Conservation (phyloP, 2,113 vertebrate genomes). For the Pachypanchax playfairii region DNA sequence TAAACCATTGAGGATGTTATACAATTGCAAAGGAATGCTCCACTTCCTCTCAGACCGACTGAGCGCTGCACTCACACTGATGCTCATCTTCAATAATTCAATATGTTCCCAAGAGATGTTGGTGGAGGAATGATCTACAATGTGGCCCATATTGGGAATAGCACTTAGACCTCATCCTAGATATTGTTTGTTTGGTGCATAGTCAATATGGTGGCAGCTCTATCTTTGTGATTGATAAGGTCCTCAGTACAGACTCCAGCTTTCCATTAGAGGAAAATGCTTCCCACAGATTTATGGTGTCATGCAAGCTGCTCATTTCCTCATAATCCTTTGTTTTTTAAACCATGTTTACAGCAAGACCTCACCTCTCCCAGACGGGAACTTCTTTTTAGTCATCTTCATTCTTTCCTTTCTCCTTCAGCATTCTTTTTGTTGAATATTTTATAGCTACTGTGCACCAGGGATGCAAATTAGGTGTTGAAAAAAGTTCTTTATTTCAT, state of each 20-base stretch:
- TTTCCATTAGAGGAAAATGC: constrained; percentile 66
- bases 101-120: constrained; percentile 44
- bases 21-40: constrained; percentile 12
- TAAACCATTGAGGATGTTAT: constrained; percentile 36
- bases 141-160: constrained; percentile 55
- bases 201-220: constrained; percentile 71
- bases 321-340: constrained; percentile 62
- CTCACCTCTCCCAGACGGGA: constrained; percentile 7
- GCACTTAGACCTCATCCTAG: constrained; percentile 69
- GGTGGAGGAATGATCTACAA: constrained; percentile 56
- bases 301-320: constrained; percentile 60
- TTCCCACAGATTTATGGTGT: constrained; percentile 66
- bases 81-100: constrained; percentile 62
- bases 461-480: constrained; percentile 37
- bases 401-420: not conserved
- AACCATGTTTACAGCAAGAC: constrained; percentile 41
- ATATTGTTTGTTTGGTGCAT: constrained; percentile 73
- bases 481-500: constrained; percentile 47
- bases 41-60: constrained; percentile 1
- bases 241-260: constrained; percentile 19
- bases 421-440: constrained; percentile 27
- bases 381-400: constrained; percentile 11
- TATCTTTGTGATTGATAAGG: constrained; percentile 74
- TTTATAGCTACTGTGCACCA: constrained; percentile 19
- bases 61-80: constrained; percentile 24